Conservation (phyloP, 2,797 vertebrate genomes). For the Diplodus sargus region DNA sequence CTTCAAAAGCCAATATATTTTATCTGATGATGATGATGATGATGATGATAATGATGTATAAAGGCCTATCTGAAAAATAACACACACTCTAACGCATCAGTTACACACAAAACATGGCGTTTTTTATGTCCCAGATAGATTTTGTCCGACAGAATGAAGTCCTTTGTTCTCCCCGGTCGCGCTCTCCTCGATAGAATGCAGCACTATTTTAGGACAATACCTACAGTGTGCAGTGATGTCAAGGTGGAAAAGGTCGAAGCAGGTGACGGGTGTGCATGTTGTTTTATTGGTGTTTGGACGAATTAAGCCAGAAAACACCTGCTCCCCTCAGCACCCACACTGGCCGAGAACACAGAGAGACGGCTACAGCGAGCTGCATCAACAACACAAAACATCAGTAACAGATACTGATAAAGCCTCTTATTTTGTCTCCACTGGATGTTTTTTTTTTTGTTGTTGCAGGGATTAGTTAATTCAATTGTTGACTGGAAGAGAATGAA, state of each 20-base stretch:
- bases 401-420: neutral
- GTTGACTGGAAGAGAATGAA: too few species aligned
- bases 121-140: neutral
- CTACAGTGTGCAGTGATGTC: neutral
- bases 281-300: slow-evolving; percentile 25
- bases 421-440: too few species aligned
- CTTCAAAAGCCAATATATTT: too few species aligned
- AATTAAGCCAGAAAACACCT: slow-evolving; percentile 17
- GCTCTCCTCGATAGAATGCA: neutral
- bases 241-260: slow-evolving; percentile 13
- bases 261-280: slow-evolving; percentile 7
- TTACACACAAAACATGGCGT: neutral
- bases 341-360: neutral
- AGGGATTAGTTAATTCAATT: too few species aligned
- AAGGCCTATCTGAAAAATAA: too few species aligned
- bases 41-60: too few species aligned
- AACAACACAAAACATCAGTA: neutral
- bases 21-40: too few species aligned
- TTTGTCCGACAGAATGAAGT: too few species aligned
- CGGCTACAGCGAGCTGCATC: neutral
- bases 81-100: neutral
- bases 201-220: neutral
- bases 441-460: too few species aligned
- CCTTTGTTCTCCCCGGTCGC: neutral
- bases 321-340: slow-evolving; percentile 1